These are phyloP conservation scores for Tridacna gigas DNA, from an alignment of 2,888 invertebrate genomes.

Conservation along the genomic window DNA sequence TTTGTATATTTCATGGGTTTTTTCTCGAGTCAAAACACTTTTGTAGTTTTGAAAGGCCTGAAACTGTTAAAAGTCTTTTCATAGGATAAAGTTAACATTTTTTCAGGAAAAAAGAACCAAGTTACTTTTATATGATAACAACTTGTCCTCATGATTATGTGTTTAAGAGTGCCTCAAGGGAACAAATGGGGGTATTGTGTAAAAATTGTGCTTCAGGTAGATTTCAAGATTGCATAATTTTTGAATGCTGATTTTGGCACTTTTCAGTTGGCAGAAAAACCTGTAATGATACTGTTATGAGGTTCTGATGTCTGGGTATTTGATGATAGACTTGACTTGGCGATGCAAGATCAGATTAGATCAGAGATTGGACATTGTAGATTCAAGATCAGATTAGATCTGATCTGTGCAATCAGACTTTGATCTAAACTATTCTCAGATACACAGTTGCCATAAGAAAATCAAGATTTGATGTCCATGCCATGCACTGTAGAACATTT, in stretches of 20 bases:
- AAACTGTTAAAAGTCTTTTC: too few relatives aligned
- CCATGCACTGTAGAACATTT: too few relatives aligned
- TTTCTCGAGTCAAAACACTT: too few relatives aligned
- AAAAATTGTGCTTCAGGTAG: slow-evolving; percentile 9
- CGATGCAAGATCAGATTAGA: neutral
- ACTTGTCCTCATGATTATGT: too few relatives aligned
- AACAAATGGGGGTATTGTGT: neutral
- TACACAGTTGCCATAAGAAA: too few relatives aligned
- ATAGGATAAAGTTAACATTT: too few relatives aligned
- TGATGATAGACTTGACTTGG: neutral
- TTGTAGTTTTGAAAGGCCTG: too few relatives aligned
- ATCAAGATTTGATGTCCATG: too few relatives aligned
- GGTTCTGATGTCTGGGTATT: neutral
- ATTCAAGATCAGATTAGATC: neutral
- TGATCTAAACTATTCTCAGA: neutral
- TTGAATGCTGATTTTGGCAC: neutral
- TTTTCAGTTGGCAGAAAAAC: neutral
- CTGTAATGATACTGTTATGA: neutral
- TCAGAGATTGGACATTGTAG: neutral
- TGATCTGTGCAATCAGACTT: neutral
- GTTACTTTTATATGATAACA: too few relatives aligned
- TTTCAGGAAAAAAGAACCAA: too few relatives aligned
- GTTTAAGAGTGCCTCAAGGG: slow-evolving; percentile 11
- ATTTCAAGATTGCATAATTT: neutral
- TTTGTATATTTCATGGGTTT: too few relatives aligned